Conservation (phyloP, 2,797 vertebrate species). For the Phataginus tricuspis region DNA sequence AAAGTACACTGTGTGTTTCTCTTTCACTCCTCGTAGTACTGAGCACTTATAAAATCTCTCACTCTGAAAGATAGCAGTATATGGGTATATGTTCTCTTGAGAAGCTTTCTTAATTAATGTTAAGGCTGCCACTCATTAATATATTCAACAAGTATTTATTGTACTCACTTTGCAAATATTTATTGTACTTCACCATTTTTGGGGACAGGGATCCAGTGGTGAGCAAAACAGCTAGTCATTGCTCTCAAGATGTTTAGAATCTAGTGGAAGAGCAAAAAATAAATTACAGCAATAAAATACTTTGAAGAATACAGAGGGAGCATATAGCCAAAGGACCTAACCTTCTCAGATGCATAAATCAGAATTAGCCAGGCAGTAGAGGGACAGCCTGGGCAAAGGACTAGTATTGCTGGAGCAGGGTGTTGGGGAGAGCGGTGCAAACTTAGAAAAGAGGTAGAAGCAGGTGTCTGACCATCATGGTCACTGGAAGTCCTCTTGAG, state of each 20-base stretch:
- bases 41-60: not conserved
- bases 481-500: not conserved
- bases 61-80: not conserved
- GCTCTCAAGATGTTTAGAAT: not conserved
- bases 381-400: not conserved
- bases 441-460: not conserved
- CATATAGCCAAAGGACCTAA: not conserved
- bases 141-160: not conserved
- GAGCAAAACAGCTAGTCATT: not conserved
- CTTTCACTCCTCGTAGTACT: not conserved
- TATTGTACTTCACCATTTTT: not conserved
- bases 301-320: not conserved
- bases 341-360: not conserved
- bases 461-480: not conserved
- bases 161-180: not conserved
- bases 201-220: not conserved
- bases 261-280: not conserved
- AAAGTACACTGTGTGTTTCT: not conserved
- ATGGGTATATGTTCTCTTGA: not conserved
- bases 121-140: not conserved
- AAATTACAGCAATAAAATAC: not conserved
- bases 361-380: not conserved
- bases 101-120: slow-evolving; percentile 3
- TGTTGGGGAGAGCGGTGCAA: no score
- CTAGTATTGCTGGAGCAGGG: not conserved